Conservation (phyloP, 2,888 invertebrate genomes). For the Mythimna pallens region DNA sequence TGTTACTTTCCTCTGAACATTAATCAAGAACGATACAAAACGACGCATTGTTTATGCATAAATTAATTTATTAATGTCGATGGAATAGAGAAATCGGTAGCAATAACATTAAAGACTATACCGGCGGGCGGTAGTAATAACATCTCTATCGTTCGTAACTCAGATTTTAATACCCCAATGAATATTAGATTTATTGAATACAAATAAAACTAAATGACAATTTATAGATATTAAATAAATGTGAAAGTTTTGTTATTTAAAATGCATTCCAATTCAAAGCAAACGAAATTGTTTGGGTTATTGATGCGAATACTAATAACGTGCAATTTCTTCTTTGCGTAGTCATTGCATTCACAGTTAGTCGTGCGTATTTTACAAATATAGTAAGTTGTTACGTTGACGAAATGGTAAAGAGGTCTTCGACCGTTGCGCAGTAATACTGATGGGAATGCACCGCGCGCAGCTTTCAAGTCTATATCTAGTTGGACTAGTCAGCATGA, state of each 20-base stretch:
- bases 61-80: conserved; percentile 48
- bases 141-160: conserved; percentile 31
- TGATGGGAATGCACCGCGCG: conserved; percentile 68
- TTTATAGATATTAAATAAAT: conserved; percentile 58
- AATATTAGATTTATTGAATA: conserved; percentile 49
- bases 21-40: conserved; percentile 40
- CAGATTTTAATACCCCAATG: conserved; percentile 42
- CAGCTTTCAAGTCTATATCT: conserved; percentile 77
- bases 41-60: conserved; percentile 25
- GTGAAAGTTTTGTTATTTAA: conserved; percentile 67
- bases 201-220: conserved; percentile 49
- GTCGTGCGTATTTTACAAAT: conserved; percentile 71
- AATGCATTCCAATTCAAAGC: conserved; percentile 50
- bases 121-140: conserved; percentile 10
- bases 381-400: conserved; percentile 63
- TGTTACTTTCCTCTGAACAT: conserved; percentile 49
- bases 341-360: conserved; percentile 71
- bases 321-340: conserved; percentile 66
- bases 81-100: conserved; percentile 56
- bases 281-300: conserved; percentile 58
- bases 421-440: conserved; percentile 73
- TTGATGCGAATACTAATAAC: conserved; percentile 69
- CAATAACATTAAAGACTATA: conserved; percentile 42
- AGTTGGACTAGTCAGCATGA: conserved; percentile 72
- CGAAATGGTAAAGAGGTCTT: conserved; percentile 77